Evolutionary conservation across 2,797 vertebrate genomes (phyloP).

Genomic region (Xenopus petersii): DNA sequence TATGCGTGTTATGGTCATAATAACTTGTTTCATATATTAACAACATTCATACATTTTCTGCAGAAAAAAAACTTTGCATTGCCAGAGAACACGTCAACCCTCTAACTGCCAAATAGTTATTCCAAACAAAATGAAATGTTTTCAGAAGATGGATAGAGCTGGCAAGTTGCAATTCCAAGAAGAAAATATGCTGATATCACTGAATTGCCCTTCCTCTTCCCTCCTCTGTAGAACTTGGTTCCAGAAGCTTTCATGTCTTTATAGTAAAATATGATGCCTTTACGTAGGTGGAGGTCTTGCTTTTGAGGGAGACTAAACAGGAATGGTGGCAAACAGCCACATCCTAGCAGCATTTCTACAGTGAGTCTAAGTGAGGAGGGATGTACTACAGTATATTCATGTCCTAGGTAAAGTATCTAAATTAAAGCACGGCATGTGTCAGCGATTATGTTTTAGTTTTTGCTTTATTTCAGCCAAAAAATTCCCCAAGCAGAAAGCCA

Average conservation of each 20-base stretch:
- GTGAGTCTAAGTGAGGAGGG: neutral
- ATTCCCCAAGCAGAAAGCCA: too few species aligned
- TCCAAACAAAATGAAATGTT: conserved; percentile 25
- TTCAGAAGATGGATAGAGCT: conserved; percentile 34
- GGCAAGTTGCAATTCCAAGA: conserved; percentile 12
- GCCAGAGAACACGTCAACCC: conserved; percentile 57
- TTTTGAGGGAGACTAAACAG: conserved; percentile 1
- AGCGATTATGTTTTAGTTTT: too few species aligned
- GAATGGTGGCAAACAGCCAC: conserved; percentile 17
- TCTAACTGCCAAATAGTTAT: conserved; percentile 52
- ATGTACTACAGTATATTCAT: neutral
- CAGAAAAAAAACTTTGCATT: conserved; percentile 21
- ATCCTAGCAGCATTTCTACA: neutral
- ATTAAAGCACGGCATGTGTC: too few species aligned
- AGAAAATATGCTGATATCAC: conserved; percentile 10
- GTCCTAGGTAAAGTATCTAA: too few species aligned
- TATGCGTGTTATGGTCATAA: neutral
- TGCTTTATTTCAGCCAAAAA: too few species aligned
- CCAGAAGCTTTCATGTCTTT: conserved; percentile 4
- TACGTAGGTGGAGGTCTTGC: conserved; percentile 8
- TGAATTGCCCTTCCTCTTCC: conserved; percentile 4
- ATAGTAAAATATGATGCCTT: conserved; percentile 32
- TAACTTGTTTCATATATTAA: neutral
- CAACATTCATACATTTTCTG: conserved; percentile 34
- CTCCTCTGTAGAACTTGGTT: conserved; percentile 20